Conservation (phyloP, 1,140 invertebrate species). For the Chironomus tepperi region DNA sequence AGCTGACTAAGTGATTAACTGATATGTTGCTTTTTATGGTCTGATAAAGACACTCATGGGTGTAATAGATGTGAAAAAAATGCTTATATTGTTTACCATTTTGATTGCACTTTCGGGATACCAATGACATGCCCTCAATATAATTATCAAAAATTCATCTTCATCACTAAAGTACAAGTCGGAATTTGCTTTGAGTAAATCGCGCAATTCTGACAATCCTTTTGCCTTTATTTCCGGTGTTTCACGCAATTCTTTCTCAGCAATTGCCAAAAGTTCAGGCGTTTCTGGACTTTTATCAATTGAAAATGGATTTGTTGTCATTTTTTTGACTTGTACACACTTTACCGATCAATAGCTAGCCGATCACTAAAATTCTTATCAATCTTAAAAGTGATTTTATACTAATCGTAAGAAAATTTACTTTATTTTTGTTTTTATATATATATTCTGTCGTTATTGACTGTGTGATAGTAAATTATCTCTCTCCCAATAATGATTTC, state of each 20-base stretch:
- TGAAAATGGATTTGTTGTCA: neutral
- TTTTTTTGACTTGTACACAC: neutral
- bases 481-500: neutral
- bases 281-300: constrained; percentile 13
- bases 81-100: constrained; percentile 49
- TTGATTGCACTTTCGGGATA: constrained; percentile 66
- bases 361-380: neutral
- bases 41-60: no score
- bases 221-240: constrained; percentile 56
- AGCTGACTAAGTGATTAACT: no score
- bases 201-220: constrained; percentile 49
- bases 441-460: neutral
- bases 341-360: neutral
- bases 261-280: constrained; percentile 45
- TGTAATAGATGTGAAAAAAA: no score
- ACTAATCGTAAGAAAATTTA: neutral
- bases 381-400: constrained; percentile 9
- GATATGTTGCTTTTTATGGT: no score
- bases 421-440: neutral
- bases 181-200: constrained; percentile 53
- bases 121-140: constrained; percentile 68
- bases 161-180: constrained; percentile 56
- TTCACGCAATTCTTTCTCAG: constrained; percentile 57
- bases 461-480: constrained; percentile 13
- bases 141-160: constrained; percentile 63